Conservation (phyloP, 2,888 invertebrate genomes). For the Linnaemya tessellans region DNA sequence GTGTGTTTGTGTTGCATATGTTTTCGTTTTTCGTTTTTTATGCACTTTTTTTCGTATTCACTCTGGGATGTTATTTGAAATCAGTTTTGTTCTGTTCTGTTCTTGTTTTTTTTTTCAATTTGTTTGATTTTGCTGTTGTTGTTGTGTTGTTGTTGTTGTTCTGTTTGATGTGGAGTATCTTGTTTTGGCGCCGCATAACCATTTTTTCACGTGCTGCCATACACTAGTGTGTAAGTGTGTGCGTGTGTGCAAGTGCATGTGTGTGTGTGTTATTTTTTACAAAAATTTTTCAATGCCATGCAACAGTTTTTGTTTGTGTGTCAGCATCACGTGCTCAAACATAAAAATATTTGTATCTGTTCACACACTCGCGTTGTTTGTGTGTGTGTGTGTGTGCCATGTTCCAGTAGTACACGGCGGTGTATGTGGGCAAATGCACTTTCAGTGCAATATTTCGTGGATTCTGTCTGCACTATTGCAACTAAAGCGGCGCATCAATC, state of each 20-base stretch:
- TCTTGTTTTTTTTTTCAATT: constrained; percentile 24
- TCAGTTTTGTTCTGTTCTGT: constrained; percentile 62
- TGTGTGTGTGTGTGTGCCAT: not conserved
- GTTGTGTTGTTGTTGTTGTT: not conserved
- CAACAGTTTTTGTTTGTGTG: constrained; percentile 53
- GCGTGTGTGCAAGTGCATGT: too few species aligned
- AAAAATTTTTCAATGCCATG: constrained; percentile 61
- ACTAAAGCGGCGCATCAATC: constrained; percentile 41
- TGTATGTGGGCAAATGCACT: constrained; percentile 58
- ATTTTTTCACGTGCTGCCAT: constrained; percentile 71
- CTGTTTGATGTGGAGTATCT: constrained; percentile 65
- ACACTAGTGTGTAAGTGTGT: constrained; percentile 34
- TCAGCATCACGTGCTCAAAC: constrained; percentile 65
- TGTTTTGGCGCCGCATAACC: constrained; percentile 68
- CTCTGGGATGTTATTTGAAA: constrained; percentile 66
- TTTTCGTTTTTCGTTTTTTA: constrained; percentile 49
- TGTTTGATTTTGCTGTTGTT: constrained; percentile 31
- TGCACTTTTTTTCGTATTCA: constrained; percentile 31
- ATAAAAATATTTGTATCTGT: constrained; percentile 32
- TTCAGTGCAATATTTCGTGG: constrained; percentile 53
- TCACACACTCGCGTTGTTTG: constrained; percentile 28
- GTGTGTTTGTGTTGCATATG: not conserved
- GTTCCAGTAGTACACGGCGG: not conserved
- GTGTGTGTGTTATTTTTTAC: constrained; percentile 42
- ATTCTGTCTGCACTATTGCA: constrained; percentile 55